Evolutionary conservation across 2,797 vertebrate species (phyloP).

Genomic region (Ciconia nigra): DNA sequence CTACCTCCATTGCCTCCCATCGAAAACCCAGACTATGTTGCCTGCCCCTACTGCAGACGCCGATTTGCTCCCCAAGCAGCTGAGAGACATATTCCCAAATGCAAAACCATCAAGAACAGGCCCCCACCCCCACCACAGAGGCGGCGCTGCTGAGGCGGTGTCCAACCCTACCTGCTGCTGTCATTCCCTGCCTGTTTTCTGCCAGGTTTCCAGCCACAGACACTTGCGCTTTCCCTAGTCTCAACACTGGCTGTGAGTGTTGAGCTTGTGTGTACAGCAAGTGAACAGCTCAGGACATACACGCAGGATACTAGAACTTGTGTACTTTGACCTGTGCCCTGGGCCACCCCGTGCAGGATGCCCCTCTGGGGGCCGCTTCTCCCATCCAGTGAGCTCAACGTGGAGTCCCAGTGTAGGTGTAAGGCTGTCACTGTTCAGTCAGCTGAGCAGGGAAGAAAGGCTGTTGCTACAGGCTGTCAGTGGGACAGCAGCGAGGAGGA

Average conservation of each 20-base stretch:
- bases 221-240: neutral
- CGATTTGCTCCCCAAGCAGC: slow-evolving; percentile 76
- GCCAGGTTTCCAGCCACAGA: neutral
- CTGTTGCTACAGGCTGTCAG: neutral
- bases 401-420: neutral
- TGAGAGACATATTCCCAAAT: slow-evolving; percentile 80
- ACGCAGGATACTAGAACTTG: neutral
- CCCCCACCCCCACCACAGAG: slow-evolving; percentile 58
- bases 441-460: neutral
- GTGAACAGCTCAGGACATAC: neutral
- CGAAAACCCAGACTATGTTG: slow-evolving; percentile 73
- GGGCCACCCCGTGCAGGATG: accelerated
- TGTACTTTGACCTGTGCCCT: neutral
- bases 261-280: neutral
- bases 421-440: neutral
- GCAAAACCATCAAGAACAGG: slow-evolving; percentile 75
- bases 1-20: slow-evolving; percentile 55
- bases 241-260: neutral
- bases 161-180: neutral
- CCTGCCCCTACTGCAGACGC: slow-evolving; percentile 79
- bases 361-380: neutral
- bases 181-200: neutral
- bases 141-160: neutral
- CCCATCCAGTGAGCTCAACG: neutral
- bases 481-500: neutral